Conservation (phyloP, 2,888 invertebrate genomes). For the Cyrtodaria siliqua region DNA sequence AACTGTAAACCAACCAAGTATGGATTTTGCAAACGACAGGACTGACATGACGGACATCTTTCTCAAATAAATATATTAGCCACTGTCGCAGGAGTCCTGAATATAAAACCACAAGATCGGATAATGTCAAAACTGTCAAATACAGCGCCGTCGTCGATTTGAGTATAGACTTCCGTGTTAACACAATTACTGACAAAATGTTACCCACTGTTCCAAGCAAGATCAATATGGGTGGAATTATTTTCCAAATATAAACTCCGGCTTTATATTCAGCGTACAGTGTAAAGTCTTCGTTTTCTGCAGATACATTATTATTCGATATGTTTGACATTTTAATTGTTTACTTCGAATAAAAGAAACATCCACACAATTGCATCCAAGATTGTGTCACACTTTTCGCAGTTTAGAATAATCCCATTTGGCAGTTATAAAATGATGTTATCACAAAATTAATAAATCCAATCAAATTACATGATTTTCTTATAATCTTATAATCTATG, state of each 20-base stretch:
- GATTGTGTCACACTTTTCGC: too few species aligned
- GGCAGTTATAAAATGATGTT: too few species aligned
- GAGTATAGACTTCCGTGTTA: conserved; percentile 67
- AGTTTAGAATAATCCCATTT: too few species aligned
- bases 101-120: conserved; percentile 75
- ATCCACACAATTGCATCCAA: too few species aligned
- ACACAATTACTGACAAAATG: conserved; percentile 70
- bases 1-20: conserved; percentile 73
- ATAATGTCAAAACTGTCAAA: conserved; percentile 70
- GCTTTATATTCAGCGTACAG: conserved; percentile 49
- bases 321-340: too few species aligned
- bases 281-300: conserved; percentile 13
- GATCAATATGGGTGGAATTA: conserved; percentile 75
- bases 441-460: too few species aligned
- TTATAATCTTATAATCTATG: too few species aligned
- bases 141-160: conserved; percentile 73
- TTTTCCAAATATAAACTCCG: conserved; percentile 63
- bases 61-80: conserved; percentile 50
- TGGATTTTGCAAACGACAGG: conserved; percentile 70
- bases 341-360: too few species aligned
- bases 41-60: conserved; percentile 68
- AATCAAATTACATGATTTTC: too few species aligned
- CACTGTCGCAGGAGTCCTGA: conserved; percentile 76
- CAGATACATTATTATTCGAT: too few species aligned
- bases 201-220: conserved; percentile 78